phyloP scores from a whole-genome alignment of 2,113 vertebrate species.

The Tautogolabrus adspersus region DNA sequence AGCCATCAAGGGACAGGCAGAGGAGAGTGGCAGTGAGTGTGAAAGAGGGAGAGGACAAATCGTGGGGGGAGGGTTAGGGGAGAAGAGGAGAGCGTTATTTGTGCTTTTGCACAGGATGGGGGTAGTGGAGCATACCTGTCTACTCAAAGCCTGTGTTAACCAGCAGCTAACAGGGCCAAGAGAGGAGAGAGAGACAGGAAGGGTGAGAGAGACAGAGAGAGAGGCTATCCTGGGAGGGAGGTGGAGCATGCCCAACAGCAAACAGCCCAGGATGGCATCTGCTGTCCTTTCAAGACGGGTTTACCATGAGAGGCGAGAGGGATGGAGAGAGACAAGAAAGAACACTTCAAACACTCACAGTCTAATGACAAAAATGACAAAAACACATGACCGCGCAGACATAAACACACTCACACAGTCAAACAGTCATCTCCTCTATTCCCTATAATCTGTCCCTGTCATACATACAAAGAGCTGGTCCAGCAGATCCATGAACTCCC shows the following conservation, averaged over 20 bases:
- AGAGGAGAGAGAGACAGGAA: slow-evolving; percentile 36
- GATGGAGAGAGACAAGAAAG: slow-evolving; percentile 50
- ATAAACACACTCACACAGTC: slow-evolving; percentile 44
- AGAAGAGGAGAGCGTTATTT: slow-evolving; percentile 38
- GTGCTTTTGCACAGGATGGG: slow-evolving; percentile 53
- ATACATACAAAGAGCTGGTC: slow-evolving; percentile 81
- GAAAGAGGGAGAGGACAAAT: slow-evolving; percentile 20
- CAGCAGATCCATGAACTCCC: slow-evolving; percentile 79
- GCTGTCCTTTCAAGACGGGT: slow-evolving; percentile 58
- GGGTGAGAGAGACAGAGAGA: slow-evolving; percentile 16
- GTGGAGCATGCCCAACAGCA: slow-evolving; percentile 68
- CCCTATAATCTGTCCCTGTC: slow-evolving; percentile 68
- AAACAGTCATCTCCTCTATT: slow-evolving; percentile 50
- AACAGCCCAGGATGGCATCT: slow-evolving; percentile 51
- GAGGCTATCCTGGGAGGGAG: slow-evolving; percentile 48
- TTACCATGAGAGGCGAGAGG: slow-evolving; percentile 44
- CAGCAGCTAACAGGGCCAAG: slow-evolving; percentile 56
- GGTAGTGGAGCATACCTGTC: slow-evolving; percentile 66
- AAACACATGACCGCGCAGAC: slow-evolving; percentile 27
- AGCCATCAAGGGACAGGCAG: slow-evolving; percentile 54
- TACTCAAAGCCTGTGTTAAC: slow-evolving; percentile 53
- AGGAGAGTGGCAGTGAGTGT: slow-evolving; percentile 39
- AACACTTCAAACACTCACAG: slow-evolving; percentile 46
- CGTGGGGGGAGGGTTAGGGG: slow-evolving; percentile 8
- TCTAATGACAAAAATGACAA: slow-evolving; percentile 39